phyloP scores from a whole-genome alignment of 2,888 invertebrate genomes.

The Parnassius apollo region DNA sequence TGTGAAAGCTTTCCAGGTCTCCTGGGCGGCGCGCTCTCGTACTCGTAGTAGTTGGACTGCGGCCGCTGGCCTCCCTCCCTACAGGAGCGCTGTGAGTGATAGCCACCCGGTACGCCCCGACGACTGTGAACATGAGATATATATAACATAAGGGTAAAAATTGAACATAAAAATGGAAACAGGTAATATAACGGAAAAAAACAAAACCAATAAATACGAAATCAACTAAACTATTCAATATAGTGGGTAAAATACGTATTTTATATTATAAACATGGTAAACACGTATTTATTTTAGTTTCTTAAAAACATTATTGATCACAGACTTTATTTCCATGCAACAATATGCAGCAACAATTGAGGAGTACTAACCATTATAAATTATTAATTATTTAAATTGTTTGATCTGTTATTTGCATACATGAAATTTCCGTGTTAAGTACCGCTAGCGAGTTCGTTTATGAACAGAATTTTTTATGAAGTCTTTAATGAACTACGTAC shows the following conservation, averaged over 20 bases:
- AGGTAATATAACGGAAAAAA: not conserved
- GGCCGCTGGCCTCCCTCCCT: conserved; percentile 83
- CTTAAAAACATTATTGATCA: too few species aligned
- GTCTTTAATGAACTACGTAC: conserved; percentile 11
- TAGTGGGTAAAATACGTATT: too few species aligned
- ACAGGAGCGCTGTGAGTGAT: conserved; percentile 83
- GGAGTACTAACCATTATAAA: not conserved
- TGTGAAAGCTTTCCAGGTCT: conserved; percentile 75
- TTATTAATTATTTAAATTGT: not conserved
- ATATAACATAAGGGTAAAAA: not conserved
- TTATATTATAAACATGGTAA: too few species aligned
- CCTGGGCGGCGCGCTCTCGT: conserved; percentile 86
- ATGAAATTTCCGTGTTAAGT: not conserved
- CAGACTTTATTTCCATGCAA: too few species aligned
- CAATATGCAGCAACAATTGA: too few species aligned
- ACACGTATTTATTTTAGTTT: too few species aligned
- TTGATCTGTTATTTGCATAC: not conserved
- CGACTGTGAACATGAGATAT: conserved; percentile 48
- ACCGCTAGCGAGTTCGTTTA: conserved; percentile 3
- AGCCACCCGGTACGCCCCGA: conserved; percentile 66
- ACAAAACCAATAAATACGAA: not conserved
- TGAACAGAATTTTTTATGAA: conserved; percentile 18
- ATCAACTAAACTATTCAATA: too few species aligned
- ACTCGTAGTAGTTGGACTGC: conserved; percentile 92
- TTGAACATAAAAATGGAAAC: not conserved